These are phyloP conservation scores for Xylocampa areola DNA, from an alignment of 2,888 invertebrate genomes.

Conservation along the genomic window DNA sequence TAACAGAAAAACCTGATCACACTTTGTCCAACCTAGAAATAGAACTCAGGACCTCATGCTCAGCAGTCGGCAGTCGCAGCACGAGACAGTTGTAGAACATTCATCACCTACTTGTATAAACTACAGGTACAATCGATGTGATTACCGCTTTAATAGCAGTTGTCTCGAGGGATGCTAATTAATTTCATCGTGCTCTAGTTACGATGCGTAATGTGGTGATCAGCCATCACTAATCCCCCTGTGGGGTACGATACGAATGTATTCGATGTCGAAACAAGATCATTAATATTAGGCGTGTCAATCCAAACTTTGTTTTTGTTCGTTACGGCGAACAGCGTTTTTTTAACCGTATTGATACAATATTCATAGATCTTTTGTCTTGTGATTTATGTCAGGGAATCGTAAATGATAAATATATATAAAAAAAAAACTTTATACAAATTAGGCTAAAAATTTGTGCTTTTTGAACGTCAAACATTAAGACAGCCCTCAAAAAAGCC, in stretches of 20 bases:
- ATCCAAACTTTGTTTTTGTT: slow-evolving; percentile 2
- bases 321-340: neutral
- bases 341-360: neutral
- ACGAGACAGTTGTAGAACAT: neutral
- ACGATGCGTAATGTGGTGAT: slow-evolving; percentile 63
- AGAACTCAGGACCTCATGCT: too few species aligned
- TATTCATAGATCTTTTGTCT: too few species aligned
- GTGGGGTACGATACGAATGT: slow-evolving; percentile 22
- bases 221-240: slow-evolving; percentile 43
- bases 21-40: too few species aligned
- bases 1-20: too few species aligned
- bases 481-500: too few species aligned
- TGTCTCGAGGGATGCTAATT: slow-evolving; percentile 66
- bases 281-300: slow-evolving; percentile 17
- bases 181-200: slow-evolving; percentile 66
- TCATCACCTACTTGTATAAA: neutral
- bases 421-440: too few species aligned
- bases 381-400: too few species aligned
- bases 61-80: too few species aligned
- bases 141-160: slow-evolving; percentile 65
- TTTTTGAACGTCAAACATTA: too few species aligned
- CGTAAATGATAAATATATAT: too few species aligned
- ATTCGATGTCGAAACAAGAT: slow-evolving; percentile 25
- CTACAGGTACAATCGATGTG: slow-evolving; percentile 57
- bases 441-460: too few species aligned